Evolutionary conservation across 2,113 vertebrate genomes (phyloP).

Genomic region (Neoarius graeffei): DNA sequence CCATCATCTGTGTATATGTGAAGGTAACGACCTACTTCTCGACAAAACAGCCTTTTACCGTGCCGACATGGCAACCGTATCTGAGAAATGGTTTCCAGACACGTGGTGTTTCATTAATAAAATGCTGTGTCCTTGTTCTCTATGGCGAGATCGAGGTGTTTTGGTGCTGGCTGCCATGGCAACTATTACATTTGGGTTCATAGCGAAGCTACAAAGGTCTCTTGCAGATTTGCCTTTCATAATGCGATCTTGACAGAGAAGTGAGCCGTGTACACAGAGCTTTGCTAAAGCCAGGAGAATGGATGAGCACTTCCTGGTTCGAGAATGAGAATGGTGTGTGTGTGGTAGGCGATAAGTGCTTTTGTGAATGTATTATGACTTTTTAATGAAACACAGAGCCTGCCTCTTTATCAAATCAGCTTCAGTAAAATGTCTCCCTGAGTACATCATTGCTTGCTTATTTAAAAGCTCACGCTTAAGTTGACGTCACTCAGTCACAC

Average conservation of each 20-base stretch:
- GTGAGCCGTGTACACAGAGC: slow-evolving; percentile 24
- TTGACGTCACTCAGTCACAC: not conserved
- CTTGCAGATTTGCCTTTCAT: slow-evolving; percentile 4
- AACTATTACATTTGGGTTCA: slow-evolving; percentile 36
- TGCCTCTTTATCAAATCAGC: not conserved
- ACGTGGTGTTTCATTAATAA: slow-evolving; percentile 15
- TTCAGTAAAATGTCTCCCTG: not conserved
- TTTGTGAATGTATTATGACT: not conserved
- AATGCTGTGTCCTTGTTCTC: slow-evolving; percentile 12
- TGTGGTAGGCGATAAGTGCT: not conserved
- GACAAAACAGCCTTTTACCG: slow-evolving; percentile 8
- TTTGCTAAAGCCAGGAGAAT: slow-evolving; percentile 6
- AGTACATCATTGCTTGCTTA: not conserved
- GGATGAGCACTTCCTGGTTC: not conserved
- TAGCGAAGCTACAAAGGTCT: slow-evolving; percentile 32
- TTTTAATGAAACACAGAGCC: not conserved
- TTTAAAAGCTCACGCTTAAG: slow-evolving; percentile 35
- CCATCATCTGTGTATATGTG: slow-evolving; percentile 16
- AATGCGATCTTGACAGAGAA: not conserved
- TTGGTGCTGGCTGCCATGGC: slow-evolving; percentile 37
- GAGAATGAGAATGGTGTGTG: not conserved
- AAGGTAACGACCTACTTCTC: slow-evolving; percentile 25
- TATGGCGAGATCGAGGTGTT: not conserved
- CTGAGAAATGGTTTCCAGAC: not conserved
- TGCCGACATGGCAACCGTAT: slow-evolving; percentile 12